Conservation (phyloP, 2,113 vertebrate genomes). For the Platysternon megacephalum region DNA sequence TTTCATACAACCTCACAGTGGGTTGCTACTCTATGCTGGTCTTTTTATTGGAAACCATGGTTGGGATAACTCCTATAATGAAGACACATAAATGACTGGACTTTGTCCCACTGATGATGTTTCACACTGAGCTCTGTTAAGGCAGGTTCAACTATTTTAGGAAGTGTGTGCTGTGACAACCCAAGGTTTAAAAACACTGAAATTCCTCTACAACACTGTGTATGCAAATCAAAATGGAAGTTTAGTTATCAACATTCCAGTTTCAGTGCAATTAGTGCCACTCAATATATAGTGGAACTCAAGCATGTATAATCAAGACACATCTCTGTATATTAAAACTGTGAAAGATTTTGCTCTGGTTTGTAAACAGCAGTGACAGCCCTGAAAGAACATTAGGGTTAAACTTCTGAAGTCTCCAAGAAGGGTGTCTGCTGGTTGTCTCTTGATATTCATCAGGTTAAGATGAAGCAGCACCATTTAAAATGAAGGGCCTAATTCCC, state of each 20-base stretch:
- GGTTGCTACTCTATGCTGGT: not conserved
- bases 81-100: not conserved
- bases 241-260: not conserved
- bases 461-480: not conserved
- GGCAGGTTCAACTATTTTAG: not conserved
- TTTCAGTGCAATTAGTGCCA: constrained; percentile 37
- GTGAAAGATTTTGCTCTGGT: not conserved
- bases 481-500: not conserved
- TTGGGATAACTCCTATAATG: not conserved
- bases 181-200: not conserved
- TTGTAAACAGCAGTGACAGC: not conserved
- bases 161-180: not conserved
- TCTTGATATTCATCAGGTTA: not conserved
- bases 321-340: not conserved
- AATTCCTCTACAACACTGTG: not conserved
- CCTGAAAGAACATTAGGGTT: not conserved
- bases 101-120: not conserved
- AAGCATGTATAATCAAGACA: constrained; percentile 33
- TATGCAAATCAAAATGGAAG: not conserved
- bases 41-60: not conserved
- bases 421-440: not conserved
- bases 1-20: not conserved
- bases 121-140: not conserved
- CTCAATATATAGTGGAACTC: constrained; percentile 9
- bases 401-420: not conserved